Base-by-base conservation (phyloP, 2,888 invertebrate species). In the Ochropleura plecta region DNA sequence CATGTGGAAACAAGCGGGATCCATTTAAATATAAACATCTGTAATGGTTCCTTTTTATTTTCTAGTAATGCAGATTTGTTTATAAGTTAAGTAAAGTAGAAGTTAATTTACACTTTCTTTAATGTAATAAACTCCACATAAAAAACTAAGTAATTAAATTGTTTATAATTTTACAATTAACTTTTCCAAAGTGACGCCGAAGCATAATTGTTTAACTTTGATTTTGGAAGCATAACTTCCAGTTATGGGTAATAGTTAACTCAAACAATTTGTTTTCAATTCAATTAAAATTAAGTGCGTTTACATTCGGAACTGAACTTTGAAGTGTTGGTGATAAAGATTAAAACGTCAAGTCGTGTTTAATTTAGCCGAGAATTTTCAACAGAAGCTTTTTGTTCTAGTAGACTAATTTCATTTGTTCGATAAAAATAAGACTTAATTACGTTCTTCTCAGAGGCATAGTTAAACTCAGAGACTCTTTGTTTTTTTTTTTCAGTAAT, bases 191-290 rank as follows among this genome's bases (percentile, higher is more conserved):
- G 69, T 16, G 48, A 62, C 40, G 55, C 64, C 51, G 42, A 48
- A 66, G n/a, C 79, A 53, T 46, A 75, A 83, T 80, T 84, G 76
- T 59, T 81, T 64, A 51, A 68, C 67, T 84, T 76, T 16, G 8
- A 53, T 63, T 70, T 70, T 51, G 18, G 40, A 53, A 70, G 46
- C 48, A 66, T 65, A 72, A 84, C 46, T 80, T 48, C 49, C 30
- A 53, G 68, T 48, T 74, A 67, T 5, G 42, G 46, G n/a, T 64
- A 65, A 60, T 57, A 55, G 60, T 59, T 30, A 81, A 83, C 70
- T 60, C 69, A 83, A 83, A 79, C 79, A 70, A 66, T 73, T 78
- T 73, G 79, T 67, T 73, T 81, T 69, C 70, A 70, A 81, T 76
- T 81, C 30, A 62, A 70, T 76, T 76, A 60, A 64, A 51, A 70